Evolutionary conservation across 1,140 invertebrate species (phyloP).

Genomic region (Calliphora vicina): DNA sequence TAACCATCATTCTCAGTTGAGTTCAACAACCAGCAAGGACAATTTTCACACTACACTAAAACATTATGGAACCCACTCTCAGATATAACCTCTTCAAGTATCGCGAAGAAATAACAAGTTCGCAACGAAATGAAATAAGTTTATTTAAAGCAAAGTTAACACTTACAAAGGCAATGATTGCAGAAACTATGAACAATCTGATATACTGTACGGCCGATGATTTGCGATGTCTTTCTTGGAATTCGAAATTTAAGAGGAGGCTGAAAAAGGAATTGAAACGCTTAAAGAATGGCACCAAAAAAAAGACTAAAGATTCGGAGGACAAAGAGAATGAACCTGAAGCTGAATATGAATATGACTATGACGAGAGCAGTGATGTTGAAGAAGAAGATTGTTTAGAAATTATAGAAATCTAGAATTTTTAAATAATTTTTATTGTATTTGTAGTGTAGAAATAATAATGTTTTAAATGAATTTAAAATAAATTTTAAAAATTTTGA

Average conservation of each 20-base stretch:
- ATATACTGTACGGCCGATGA: constrained; percentile 51
- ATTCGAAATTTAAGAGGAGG: constrained; percentile 46
- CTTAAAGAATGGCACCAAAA: too few relatives aligned
- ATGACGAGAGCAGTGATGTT: too few relatives aligned
- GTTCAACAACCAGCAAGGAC: not conserved
- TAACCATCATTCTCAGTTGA: not conserved
- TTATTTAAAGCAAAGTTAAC: constrained; percentile 54
- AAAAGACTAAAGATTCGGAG: too few relatives aligned
- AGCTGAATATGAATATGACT: too few relatives aligned
- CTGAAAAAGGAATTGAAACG: too few relatives aligned
- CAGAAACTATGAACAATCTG: constrained; percentile 49
- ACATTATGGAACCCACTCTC: not conserved
- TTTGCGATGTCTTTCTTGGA: constrained; percentile 49
- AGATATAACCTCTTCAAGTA: constrained; percentile 44
- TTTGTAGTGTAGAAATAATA: too few relatives aligned
- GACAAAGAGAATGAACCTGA: too few relatives aligned
- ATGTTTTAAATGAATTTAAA: too few relatives aligned
- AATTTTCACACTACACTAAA: not conserved
- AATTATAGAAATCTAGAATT: too few relatives aligned
- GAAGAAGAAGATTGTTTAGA: too few relatives aligned
- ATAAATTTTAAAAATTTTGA: too few relatives aligned
- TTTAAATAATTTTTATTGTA: too few relatives aligned
- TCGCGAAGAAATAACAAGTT: constrained; percentile 49
- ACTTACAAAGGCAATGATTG: constrained; percentile 52
- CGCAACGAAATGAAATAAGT: constrained; percentile 49